Evolutionary conservation across 2,888 invertebrate genomes (phyloP).

Genomic region (Tenthredo distinguenda): DNA sequence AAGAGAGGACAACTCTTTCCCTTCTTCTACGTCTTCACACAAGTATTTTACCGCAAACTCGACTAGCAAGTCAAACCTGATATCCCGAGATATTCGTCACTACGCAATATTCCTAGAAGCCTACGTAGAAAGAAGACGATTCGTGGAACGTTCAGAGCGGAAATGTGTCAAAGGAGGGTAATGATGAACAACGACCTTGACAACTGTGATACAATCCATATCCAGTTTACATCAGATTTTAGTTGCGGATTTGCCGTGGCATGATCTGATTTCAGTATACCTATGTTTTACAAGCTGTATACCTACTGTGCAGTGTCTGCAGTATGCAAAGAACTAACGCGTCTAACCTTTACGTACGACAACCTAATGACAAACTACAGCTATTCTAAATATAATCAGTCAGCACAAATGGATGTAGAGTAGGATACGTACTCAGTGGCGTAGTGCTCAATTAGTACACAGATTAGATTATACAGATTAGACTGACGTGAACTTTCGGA

Average conservation of each 20-base stretch:
- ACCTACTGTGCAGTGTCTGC: not conserved
- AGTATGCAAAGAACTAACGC: not conserved
- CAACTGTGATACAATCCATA: not conserved
- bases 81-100: not conserved
- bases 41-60: not conserved
- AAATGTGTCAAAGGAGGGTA: not conserved
- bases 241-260: not conserved
- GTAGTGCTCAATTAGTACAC: not conserved
- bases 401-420: conserved; percentile 3
- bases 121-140: not conserved
- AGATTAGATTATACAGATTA: not conserved
- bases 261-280: conserved; percentile 5
- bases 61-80: not conserved
- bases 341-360: conserved; percentile 20
- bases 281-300: not conserved
- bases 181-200: not conserved
- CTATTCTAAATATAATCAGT: conserved; percentile 15
- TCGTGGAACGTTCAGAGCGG: not conserved
- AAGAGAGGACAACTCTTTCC: not conserved
- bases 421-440: conserved; percentile 23
- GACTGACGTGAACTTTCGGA: not conserved
- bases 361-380: conserved; percentile 13
- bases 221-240: not conserved
- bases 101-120: conserved; percentile 9
- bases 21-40: not conserved